A percentile compares a stretch with the other conserved stretches of the same genome.
Evolutionary conservation across 2,797 vertebrate genomes (phyloP).

Genomic region (Peromyscus eremicus): DNA sequence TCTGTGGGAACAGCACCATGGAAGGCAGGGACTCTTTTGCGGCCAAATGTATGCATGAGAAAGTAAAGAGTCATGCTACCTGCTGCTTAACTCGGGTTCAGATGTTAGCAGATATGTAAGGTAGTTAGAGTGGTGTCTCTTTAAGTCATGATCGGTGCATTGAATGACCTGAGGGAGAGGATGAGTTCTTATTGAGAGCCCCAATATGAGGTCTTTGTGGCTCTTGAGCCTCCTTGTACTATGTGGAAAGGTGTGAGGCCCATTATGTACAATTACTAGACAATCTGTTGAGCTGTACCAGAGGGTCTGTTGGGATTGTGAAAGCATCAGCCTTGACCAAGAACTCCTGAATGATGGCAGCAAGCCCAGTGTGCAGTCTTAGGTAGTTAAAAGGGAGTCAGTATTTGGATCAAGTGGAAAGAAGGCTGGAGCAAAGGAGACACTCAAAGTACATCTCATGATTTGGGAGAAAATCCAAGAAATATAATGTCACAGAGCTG

Average conservation of each 20-base stretch:
- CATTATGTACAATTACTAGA: fast-evolving
- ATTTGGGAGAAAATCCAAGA: neutral
- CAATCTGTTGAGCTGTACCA: fast-evolving
- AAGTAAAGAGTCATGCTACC: neutral
- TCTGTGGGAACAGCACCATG: neutral
- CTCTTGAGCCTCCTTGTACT: neutral
- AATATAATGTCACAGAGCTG: neutral
- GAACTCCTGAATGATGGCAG: neutral
- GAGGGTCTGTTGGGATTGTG: neutral
- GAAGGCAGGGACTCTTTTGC: neutral
- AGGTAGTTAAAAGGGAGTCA: neutral
- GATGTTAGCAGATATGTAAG: neutral
- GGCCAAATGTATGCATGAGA: neutral
- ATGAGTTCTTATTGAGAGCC: neutral
- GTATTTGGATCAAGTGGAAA: neutral
- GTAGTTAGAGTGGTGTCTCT: neutral
- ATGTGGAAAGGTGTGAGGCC: neutral
- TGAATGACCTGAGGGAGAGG: neutral
- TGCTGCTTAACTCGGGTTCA: neutral
- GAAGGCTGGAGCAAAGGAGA: neutral
- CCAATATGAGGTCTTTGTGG: neutral
- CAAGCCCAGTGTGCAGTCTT: neutral
- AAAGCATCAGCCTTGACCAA: neutral
- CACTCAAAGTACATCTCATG: no score
- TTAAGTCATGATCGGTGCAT: neutral